Evolutionary conservation across 2,888 invertebrate species (phyloP).

Genomic region (Meteorus colon): DNA sequence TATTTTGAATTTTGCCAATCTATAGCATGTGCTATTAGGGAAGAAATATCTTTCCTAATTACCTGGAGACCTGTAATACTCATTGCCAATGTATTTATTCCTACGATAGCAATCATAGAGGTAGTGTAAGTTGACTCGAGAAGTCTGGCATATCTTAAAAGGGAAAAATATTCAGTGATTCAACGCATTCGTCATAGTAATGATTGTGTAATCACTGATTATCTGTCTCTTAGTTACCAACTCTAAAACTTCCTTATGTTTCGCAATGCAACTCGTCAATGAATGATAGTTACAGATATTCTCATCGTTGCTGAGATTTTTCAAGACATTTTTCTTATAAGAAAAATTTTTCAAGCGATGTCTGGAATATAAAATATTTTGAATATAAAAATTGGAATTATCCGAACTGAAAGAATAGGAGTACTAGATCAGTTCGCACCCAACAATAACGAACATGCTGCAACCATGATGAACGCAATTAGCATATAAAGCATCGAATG

Average conservation of each 20-base stretch:
- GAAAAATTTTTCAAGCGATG: not conserved
- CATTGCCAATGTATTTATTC: not conserved
- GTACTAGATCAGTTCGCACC: slow-evolving; percentile 15
- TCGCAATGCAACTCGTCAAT: slow-evolving; percentile 19
- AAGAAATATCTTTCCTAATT: not conserved
- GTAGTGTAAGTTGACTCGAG: not conserved
- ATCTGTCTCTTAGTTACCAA: slow-evolving; percentile 5
- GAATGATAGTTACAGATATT: not conserved
- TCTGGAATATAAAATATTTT: slow-evolving; percentile 5
- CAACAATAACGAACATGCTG: slow-evolving; percentile 39
- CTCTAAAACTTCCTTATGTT: slow-evolving; percentile 30
- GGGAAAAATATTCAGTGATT: not conserved
- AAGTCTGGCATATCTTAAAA: slow-evolving; percentile 16
- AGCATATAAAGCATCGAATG: slow-evolving; percentile 35
- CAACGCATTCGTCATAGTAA: not conserved
- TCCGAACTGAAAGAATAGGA: not conserved
- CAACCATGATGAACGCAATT: slow-evolving; percentile 35
- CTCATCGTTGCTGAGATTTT: not conserved
- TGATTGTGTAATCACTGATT: slow-evolving; percentile 3
- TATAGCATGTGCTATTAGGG: not conserved
- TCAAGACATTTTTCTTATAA: not conserved
- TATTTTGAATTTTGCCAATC: not conserved
- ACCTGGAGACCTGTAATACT: slow-evolving; percentile 10
- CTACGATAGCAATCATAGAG: not conserved
- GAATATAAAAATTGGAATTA: not conserved